Conservation (phyloP, 2,113 vertebrate genomes). For the Toxotes chatareus region DNA sequence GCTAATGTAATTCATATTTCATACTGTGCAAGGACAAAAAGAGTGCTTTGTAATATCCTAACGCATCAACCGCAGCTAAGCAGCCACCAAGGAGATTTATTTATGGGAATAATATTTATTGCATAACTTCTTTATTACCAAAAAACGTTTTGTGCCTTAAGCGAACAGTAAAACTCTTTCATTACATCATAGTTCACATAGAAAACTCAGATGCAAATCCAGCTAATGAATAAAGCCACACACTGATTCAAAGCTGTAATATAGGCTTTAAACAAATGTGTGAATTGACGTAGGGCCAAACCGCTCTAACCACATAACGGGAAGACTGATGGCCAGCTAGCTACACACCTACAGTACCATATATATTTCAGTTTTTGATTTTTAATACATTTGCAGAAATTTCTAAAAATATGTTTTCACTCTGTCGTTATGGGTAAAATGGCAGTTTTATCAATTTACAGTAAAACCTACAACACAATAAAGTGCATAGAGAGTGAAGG, state of each 20-base stretch:
- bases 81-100: slow-evolving; percentile 23
- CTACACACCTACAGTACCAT: neutral
- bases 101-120: slow-evolving; percentile 14
- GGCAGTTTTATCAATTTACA: neutral
- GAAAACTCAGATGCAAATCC: neutral
- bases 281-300: neutral
- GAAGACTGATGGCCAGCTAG: neutral
- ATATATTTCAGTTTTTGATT: too few species aligned
- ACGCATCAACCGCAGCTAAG: neutral
- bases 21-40: slow-evolving; percentile 27
- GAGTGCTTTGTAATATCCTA: slow-evolving; percentile 13
- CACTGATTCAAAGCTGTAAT: neutral
- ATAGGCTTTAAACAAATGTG: neutral
- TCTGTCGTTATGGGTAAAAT: neutral
- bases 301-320: neutral
- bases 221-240: slow-evolving; percentile 9
- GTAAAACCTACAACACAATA: neutral
- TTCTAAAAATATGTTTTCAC: too few species aligned
- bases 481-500: neutral
- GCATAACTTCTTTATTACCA: slow-evolving; percentile 18
- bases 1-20: slow-evolving; percentile 27
- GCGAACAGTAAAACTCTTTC: neutral
- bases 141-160: slow-evolving; percentile 20
- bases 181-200: slow-evolving; percentile 3
- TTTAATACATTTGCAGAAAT: too few species aligned